Conservation (phyloP, 2,113 vertebrate genomes). For the Labeo catla region DNA sequence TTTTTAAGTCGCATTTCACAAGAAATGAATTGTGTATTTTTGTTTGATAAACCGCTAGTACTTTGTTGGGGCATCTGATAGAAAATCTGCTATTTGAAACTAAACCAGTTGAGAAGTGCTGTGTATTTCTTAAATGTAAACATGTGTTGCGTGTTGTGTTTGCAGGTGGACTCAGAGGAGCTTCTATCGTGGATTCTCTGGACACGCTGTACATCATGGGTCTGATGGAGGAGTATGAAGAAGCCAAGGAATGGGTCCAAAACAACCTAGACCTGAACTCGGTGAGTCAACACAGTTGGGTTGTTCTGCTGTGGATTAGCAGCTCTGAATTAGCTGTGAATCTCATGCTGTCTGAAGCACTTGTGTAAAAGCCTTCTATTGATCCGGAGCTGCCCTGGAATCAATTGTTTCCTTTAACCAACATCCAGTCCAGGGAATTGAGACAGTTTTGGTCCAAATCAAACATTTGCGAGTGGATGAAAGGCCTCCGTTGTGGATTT, state of each 20-base stretch:
- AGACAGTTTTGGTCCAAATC: constrained; percentile 51
- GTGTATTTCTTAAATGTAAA: not conserved
- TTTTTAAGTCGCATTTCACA: not conserved
- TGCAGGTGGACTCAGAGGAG: constrained; percentile 91
- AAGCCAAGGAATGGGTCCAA: constrained; percentile 93
- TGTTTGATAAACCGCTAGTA: not conserved
- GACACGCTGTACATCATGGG: constrained; percentile 98
- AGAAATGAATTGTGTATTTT: too few relatives aligned
- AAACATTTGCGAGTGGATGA: constrained; percentile 52
- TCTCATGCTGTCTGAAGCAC: not conserved
- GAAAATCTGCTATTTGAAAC: not conserved
- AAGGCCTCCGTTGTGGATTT: constrained; percentile 60
- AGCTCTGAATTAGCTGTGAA: constrained; percentile 12
- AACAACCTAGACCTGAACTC: constrained; percentile 90
- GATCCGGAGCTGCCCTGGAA: constrained; percentile 56
- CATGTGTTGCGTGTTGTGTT: constrained; percentile 55
- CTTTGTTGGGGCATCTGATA: not conserved
- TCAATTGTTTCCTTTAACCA: constrained; percentile 51
- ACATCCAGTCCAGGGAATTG: constrained; percentile 51
- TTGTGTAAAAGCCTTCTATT: constrained; percentile 26
- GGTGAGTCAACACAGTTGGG: constrained; percentile 76
- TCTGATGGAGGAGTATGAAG: constrained; percentile 90
- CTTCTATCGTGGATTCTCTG: constrained; percentile 91
- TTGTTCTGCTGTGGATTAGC: constrained; percentile 27
- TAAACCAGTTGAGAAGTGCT: not conserved